Percentiles rank a stretch among this genome's conserved stretches.
Conservation (phyloP, 2,797 vertebrate species). For the Hoplostethus mediterraneus region DNA sequence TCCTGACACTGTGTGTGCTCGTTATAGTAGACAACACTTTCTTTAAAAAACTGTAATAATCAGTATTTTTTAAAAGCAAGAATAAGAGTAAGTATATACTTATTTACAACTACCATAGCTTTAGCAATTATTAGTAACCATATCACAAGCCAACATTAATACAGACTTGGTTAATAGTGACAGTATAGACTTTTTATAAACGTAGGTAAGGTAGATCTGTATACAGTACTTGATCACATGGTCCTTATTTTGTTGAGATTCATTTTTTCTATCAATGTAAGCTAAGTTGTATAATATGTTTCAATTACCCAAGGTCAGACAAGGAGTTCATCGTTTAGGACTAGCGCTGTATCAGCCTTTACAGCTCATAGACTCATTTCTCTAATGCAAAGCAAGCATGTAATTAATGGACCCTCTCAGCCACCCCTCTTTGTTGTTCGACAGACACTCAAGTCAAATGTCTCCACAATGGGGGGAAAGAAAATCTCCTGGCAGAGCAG, state of each 20-base stretch:
- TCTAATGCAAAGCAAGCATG: constrained; percentile 84
- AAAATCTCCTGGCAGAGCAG: constrained; percentile 78
- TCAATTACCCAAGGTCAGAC: constrained; percentile 82
- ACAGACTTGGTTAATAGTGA: constrained; percentile 19
- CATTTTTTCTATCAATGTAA: constrained; percentile 22
- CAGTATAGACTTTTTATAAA: not conserved
- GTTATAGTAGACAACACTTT: not conserved
- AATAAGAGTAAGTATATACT: not conserved
- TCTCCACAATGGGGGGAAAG: constrained; percentile 79
- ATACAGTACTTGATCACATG: not conserved
- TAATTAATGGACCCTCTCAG: constrained; percentile 84
- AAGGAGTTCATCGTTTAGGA: constrained; percentile 75
- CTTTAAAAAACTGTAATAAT: not conserved
- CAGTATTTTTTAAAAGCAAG: not conserved
- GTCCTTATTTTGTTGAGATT: constrained; percentile 13
- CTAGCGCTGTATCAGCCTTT: constrained; percentile 73
- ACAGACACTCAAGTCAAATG: constrained; percentile 84
- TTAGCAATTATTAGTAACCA: not conserved
- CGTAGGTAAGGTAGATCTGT: constrained; percentile 19
- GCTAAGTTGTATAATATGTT: constrained; percentile 72
- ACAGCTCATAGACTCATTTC: constrained; percentile 77
- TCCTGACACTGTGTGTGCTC: not conserved
- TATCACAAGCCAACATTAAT: not conserved
- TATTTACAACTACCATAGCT: constrained; percentile 12
- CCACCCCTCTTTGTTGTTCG: constrained; percentile 83